Percentiles rank a stretch among this genome's conserved stretches.
Conservation (phyloP, 2,797 vertebrate genomes). For the Hozukius guyotensis region DNA sequence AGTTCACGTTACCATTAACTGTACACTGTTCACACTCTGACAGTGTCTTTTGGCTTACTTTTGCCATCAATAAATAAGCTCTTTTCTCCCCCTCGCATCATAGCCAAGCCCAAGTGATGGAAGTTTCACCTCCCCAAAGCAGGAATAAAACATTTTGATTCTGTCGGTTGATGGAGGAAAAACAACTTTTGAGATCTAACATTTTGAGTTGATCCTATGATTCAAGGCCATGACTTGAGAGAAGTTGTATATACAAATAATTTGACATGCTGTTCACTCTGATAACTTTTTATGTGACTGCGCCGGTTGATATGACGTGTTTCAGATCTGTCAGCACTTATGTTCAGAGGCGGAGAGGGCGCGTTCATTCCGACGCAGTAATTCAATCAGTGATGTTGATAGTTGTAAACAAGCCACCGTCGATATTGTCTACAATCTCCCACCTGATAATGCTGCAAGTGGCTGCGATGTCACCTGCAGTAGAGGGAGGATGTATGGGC, state of each 20-base stretch:
- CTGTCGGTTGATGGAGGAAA: constrained; percentile 20
- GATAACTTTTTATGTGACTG: constrained; percentile 48
- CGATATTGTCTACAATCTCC: constrained; percentile 30
- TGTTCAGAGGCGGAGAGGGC: constrained; percentile 12
- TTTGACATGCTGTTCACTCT: constrained; percentile 40
- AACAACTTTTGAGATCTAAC: constrained; percentile 39
- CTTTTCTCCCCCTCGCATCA: not conserved
- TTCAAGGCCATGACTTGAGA: constrained; percentile 24
- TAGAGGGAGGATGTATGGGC: constrained; percentile 36
- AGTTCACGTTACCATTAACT: constrained; percentile 44
- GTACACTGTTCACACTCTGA: not conserved
- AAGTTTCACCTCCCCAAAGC: constrained; percentile 19
- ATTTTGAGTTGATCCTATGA: constrained; percentile 40
- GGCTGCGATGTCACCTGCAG: constrained; percentile 48
- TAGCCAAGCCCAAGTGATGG: constrained; percentile 1
- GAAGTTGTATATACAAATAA: constrained; percentile 36
- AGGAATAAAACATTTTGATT: constrained; percentile 38
- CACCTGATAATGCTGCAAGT: constrained; percentile 29
- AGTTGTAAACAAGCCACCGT: constrained; percentile 47
- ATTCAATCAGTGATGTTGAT: constrained; percentile 45
- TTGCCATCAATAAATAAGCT: constrained; percentile 22
- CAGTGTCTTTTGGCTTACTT: constrained; percentile 5
- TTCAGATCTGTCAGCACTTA: constrained; percentile 35
- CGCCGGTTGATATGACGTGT: constrained; percentile 17
- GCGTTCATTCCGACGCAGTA: constrained; percentile 24